Evolutionary conservation across 1,140 invertebrate genomes (phyloP).

Genomic region (Drosophila pseudoananassae): DNA sequence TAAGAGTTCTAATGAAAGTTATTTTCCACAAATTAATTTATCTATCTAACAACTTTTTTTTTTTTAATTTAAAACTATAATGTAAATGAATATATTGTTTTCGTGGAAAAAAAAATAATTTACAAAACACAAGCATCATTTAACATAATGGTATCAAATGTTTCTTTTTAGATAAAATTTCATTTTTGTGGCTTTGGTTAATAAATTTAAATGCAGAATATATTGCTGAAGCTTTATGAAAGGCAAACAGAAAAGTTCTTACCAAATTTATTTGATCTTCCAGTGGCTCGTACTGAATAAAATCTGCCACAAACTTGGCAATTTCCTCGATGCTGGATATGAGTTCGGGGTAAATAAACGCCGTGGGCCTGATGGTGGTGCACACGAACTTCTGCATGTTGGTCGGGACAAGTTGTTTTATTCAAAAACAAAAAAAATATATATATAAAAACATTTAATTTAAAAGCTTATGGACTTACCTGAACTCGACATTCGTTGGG

Average conservation of each 20-base stretch:
- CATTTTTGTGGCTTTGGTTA: background rate
- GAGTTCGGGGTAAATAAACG: constrained; percentile 85
- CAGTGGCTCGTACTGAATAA: constrained; percentile 86
- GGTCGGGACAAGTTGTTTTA: background rate
- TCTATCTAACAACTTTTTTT: no score
- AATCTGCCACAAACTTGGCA: constrained; percentile 86
- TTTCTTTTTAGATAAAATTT: background rate
- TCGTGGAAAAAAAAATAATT: background rate
- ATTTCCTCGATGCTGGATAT: constrained; percentile 85
- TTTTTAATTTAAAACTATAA: background rate
- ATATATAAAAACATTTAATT: background rate
- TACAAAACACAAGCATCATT: background rate
- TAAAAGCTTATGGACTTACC: constrained; percentile 82
- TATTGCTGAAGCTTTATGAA: background rate
- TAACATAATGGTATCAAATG: no score
- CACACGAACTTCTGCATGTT: constrained; percentile 87
- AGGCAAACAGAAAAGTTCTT: constrained; percentile 33
- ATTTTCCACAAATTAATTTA: no score
- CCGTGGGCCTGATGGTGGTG: constrained; percentile 86
- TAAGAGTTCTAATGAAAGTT: no score
- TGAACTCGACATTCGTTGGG: constrained; percentile 93
- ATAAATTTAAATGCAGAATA: background rate
- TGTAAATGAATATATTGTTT: background rate
- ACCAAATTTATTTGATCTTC: constrained; percentile 85
- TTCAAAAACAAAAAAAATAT: background rate